Percentiles rank a stretch among this genome's conserved stretches.
phyloP scores from a whole-genome alignment of 2,888 invertebrate species.

The Griposia aprilina region DNA sequence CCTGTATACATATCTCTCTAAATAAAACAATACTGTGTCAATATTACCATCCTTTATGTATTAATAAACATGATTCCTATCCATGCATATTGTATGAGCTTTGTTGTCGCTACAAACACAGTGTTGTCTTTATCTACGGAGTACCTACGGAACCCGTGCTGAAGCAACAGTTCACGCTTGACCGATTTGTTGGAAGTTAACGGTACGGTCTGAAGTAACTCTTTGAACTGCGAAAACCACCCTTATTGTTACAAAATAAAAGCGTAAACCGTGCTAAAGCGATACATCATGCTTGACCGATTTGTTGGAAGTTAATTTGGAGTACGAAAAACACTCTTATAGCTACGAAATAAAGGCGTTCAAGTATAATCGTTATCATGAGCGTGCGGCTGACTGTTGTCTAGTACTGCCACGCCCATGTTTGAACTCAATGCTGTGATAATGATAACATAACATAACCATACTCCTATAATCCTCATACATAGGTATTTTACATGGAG shows the following conservation, averaged over 20 bases:
- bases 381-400: too few relatives aligned
- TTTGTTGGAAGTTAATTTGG: background rate
- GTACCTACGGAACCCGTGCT: slow-evolving; percentile 7
- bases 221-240: background rate
- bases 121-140: slow-evolving; percentile 22
- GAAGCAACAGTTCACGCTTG: slow-evolving; percentile 24
- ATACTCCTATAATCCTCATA: too few relatives aligned
- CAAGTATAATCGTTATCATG: too few relatives aligned
- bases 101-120: slow-evolving; percentile 24
- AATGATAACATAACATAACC: too few relatives aligned
- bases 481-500: background rate
- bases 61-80: background rate
- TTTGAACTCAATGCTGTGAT: too few relatives aligned
- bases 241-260: background rate
- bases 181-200: background rate
- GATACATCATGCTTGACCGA: background rate
- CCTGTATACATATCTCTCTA: background rate
- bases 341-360: background rate
- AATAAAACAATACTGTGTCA: slow-evolving; percentile 11
- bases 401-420: too few relatives aligned
- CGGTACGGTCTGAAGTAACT: background rate
- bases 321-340: background rate
- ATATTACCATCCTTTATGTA: background rate
- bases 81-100: slow-evolving; percentile 26
- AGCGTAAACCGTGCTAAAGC: background rate